Evolutionary conservation across 2,888 invertebrate species (phyloP), one percentile per base, ranked within the genome.

Genomic region (Boloria euphrosyne): DNA sequence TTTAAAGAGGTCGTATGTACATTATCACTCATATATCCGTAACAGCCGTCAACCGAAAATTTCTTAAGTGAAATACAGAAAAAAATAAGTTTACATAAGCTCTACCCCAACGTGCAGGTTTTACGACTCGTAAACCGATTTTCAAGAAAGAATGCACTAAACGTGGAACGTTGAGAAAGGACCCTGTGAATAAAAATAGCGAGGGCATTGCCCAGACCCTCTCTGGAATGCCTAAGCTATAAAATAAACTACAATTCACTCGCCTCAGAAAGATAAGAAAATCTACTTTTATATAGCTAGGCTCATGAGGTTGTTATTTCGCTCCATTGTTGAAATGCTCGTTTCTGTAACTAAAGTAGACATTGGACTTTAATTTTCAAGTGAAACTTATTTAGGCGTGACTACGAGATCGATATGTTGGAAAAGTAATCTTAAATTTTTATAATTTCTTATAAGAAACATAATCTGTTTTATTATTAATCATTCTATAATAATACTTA

Each of bases 31-130:
- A n/a, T n/a, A n/a, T n/a, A n/a, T n/a, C n/a, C n/a, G n/a, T n/a
- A n/a, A n/a, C n/a, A n/a, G n/a, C 17, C n/a, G n/a, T 22, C 2
- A 22, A 57, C 46, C 10, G 7, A 38, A 7, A 10, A 38, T 10
- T 46, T 55, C 18, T 46, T 22, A 27, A 57, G 57, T 57, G 46
- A 57, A 57, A 44, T 38, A 38, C 10, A 38, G 10, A 22, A n/a
- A 57, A 46, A 22, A n/a, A 14, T n/a, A 57, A 46, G 44, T 46
- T 44, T 27, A 57, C n/a, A 22, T 57, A 16, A 46, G 27, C n/a
- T 53, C 53, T 57, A 22, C n/a, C n/a, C 46, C 44, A 57, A 46
- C 57, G 57, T 57, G n/a, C 46, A 46, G 57, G n/a, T 46, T 57
- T 57, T 57, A 57, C 46, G 57, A 57, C n/a, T 44, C 53, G 53